Evolutionary conservation across 2,113 vertebrate species (phyloP).

Genomic region (Neogobius melanostomus): DNA sequence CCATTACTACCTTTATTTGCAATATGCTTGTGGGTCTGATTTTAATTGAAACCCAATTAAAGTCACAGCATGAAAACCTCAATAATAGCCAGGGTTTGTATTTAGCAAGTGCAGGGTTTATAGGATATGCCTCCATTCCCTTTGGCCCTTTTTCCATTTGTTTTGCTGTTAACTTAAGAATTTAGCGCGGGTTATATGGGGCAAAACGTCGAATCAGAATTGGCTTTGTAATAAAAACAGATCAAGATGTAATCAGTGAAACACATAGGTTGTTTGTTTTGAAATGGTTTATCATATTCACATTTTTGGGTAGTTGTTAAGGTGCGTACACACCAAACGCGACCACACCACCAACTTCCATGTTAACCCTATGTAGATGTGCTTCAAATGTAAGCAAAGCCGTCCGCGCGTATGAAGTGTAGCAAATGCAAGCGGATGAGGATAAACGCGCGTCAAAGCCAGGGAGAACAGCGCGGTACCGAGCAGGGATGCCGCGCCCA

Average conservation of each 20-base stretch:
- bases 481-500: too few species aligned
- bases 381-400: too few species aligned
- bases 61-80: constrained; percentile 54
- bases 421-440: too few species aligned
- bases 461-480: too few species aligned
- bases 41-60: constrained; percentile 63
- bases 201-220: constrained; percentile 9
- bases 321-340: too few species aligned
- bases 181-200: constrained; percentile 13
- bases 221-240: not conserved
- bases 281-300: too few species aligned
- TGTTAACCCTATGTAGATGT: too few species aligned
- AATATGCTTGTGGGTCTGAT: constrained; percentile 54
- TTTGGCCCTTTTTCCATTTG: constrained; percentile 22
- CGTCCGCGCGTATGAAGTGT: too few species aligned
- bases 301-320: too few species aligned
- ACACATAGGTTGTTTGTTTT: too few species aligned
- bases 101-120: constrained; percentile 39
- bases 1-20: constrained; percentile 42
- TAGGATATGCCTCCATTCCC: constrained; percentile 36
- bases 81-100: constrained; percentile 39
- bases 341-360: too few species aligned
- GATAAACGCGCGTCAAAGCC: too few species aligned
- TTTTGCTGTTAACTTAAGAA: constrained; percentile 7
- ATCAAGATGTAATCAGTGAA: not conserved